Percentiles rank a stretch among this genome's conserved stretches.
Evolutionary conservation across 2,797 vertebrate species (phyloP).

Genomic region (Rhinella marina): DNA sequence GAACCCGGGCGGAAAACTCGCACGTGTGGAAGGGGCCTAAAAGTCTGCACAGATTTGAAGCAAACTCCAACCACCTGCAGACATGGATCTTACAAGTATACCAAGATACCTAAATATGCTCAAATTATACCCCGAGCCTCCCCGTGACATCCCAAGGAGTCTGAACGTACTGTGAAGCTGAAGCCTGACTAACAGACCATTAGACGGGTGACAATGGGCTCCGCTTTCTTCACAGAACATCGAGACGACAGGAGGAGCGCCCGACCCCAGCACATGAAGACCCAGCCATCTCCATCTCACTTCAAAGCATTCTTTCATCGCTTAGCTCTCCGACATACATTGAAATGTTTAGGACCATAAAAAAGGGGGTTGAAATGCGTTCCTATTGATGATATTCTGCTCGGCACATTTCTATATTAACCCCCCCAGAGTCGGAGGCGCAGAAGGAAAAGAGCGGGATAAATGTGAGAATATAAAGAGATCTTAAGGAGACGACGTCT

Average conservation of each 20-base stretch:
- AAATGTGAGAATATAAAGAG: conserved; percentile 31
- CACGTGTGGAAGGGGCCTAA: no score
- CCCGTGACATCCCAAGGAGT: background rate
- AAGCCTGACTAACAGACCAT: conserved; percentile 10
- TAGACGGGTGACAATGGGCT: conserved; percentile 23
- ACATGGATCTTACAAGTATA: background rate
- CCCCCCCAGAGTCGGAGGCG: background rate
- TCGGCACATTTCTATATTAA: conserved; percentile 16
- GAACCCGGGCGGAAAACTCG: no score
- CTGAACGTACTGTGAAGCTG: background rate
- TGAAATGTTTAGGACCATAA: background rate
- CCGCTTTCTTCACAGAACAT: conserved; percentile 2
- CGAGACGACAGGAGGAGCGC: conserved; percentile 5
- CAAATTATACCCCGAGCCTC: background rate
- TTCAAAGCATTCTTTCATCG: conserved; percentile 53
- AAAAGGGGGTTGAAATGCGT: background rate
- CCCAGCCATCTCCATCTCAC: conserved; percentile 12
- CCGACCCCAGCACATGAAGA: background rate
- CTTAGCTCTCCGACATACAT: conserved; percentile 26
- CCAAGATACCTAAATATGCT: background rate
- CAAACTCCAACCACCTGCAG: no score
- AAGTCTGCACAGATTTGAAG: no score
- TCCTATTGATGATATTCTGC: conserved; percentile 11
- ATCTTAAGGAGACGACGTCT: background rate
- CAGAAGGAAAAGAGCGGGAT: background rate